phyloP scores from a whole-genome alignment of 2,113 vertebrate species.

The Euleptes europaea region DNA sequence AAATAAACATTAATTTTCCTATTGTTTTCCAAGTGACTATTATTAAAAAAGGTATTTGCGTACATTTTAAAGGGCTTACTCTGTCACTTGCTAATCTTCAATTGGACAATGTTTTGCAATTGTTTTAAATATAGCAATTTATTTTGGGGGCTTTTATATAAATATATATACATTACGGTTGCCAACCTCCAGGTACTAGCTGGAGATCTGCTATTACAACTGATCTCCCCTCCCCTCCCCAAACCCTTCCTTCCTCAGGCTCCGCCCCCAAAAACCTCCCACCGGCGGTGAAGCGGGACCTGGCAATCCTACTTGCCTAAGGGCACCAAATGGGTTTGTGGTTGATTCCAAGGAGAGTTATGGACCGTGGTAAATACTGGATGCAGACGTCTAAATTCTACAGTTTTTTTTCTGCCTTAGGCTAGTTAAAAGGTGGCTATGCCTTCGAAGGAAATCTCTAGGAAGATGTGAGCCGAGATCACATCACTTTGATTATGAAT shows the following conservation, averaged over 20 bases:
- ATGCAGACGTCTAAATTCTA: background rate
- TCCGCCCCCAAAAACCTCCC: too few relatives aligned
- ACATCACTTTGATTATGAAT: background rate
- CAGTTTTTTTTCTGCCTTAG: background rate
- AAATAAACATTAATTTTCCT: constrained; percentile 12
- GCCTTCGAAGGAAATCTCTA: background rate
- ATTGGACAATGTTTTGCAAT: background rate
- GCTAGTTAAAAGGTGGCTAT: background rate
- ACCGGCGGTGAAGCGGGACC: too few relatives aligned
- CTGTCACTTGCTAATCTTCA: constrained; percentile 5
- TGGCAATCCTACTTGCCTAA: too few relatives aligned
- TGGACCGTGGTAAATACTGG: background rate
- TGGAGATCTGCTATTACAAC: too few relatives aligned
- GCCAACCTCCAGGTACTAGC: too few relatives aligned
- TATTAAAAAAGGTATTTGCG: background rate
- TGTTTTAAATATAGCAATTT: background rate
- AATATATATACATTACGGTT: background rate
- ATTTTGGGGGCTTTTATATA: constrained; percentile 1
- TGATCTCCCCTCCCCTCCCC: too few relatives aligned
- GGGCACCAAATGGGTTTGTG: too few relatives aligned
- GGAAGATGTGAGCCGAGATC: background rate
- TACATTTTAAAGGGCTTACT: background rate
- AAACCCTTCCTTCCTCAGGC: too few relatives aligned
- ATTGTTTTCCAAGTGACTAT: constrained; percentile 16
- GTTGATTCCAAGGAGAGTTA: background rate